These are phyloP conservation scores for Eubasilissa regina DNA, from an alignment of 1,140 invertebrate genomes.

Conservation along the genomic window DNA sequence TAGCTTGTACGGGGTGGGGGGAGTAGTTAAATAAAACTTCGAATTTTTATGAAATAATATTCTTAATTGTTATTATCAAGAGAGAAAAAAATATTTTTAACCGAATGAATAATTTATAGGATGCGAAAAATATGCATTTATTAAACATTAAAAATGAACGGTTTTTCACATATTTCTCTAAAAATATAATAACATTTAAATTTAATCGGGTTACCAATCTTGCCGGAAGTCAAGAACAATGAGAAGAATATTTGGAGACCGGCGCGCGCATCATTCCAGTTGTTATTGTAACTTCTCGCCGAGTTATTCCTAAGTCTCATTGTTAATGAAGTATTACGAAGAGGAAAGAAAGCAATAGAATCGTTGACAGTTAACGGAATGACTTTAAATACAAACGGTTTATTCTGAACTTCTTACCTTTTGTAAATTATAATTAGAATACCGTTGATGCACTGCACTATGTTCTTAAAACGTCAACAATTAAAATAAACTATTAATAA, in stretches of 20 bases:
- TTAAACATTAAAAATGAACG: not conserved
- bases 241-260: slow-evolving; percentile 23
- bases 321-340: not conserved
- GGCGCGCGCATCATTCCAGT: slow-evolving; percentile 9
- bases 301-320: slow-evolving; percentile 29
- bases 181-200: slow-evolving; percentile 23
- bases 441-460: not conserved
- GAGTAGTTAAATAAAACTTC: no score
- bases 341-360: no score
- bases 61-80: no score
- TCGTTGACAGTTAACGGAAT: no score
- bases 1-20: no score
- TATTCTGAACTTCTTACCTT: no score
- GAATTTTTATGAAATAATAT: no score
- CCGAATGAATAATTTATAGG: not conserved
- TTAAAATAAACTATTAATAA: not conserved
- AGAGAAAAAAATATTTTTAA: no score
- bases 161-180: not conserved
- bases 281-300: slow-evolving; percentile 27
- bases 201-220: slow-evolving; percentile 41
- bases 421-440: no score
- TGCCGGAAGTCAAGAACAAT: slow-evolving; percentile 28
- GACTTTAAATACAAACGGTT: no score
- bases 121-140: slow-evolving; percentile 9
- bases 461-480: not conserved